phyloP scores from a whole-genome alignment of 2,113 vertebrate genomes.

The Paracanthobrama guichenoti region DNA sequence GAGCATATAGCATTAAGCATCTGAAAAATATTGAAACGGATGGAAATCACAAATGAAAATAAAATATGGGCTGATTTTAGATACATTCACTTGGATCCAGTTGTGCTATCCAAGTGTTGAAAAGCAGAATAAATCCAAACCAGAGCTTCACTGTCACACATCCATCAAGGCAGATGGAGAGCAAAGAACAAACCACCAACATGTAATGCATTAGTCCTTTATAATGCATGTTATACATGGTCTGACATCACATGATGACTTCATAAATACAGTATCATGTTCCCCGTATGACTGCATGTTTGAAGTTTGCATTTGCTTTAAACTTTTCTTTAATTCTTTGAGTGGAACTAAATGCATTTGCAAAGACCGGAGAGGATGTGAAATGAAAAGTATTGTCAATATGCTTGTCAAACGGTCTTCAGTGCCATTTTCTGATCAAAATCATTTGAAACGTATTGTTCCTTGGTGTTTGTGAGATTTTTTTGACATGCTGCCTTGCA shows the following conservation, averaged over 20 bases:
- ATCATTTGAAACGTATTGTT: background rate
- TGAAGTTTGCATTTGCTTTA: background rate
- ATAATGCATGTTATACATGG: background rate
- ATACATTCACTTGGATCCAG: background rate
- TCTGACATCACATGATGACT: background rate
- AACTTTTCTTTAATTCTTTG: background rate
- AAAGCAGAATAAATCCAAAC: slow-evolving; percentile 13
- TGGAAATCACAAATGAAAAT: background rate
- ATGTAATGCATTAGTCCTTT: background rate
- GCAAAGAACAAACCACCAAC: background rate
- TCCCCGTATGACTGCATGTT: background rate
- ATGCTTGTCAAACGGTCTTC: background rate
- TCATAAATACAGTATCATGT: background rate
- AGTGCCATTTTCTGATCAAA: background rate
- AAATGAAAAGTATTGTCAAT: background rate
- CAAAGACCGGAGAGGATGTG: background rate
- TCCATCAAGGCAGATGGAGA: background rate
- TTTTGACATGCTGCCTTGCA: background rate
- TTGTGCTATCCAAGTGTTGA: background rate
- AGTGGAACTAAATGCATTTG: background rate
- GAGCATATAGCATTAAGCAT: background rate
- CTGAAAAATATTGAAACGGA: background rate
- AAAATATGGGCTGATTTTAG: background rate
- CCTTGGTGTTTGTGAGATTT: background rate
- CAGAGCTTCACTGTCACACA: background rate